Conservation (phyloP, 1,140 invertebrate genomes). For the Drosophila truncata region DNA sequence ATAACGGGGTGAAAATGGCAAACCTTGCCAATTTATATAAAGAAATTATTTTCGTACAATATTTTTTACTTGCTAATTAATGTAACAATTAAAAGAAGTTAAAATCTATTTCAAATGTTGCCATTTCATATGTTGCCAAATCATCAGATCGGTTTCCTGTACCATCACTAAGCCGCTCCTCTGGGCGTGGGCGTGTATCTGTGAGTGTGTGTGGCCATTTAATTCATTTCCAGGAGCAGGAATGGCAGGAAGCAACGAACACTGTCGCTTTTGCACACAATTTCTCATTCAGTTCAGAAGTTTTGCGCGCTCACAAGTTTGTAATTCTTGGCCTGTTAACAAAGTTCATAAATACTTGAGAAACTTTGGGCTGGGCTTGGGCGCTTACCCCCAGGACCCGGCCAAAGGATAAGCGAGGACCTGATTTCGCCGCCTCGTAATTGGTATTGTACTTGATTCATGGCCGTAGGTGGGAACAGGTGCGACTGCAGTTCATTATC, state of each 20-base stretch:
- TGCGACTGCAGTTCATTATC: constrained; percentile 56
- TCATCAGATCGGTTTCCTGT: neutral
- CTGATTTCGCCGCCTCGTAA: constrained; percentile 39
- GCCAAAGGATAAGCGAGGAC: constrained; percentile 29
- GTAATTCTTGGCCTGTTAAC: constrained; percentile 83
- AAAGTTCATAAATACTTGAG: constrained; percentile 82
- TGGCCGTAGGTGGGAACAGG: constrained; percentile 33
- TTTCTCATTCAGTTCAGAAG: constrained; percentile 77
- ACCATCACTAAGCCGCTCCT: neutral
- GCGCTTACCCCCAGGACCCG: constrained; percentile 17
- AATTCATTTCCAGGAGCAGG: constrained; percentile 73
- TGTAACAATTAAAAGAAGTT: neutral
- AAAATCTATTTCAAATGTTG: neutral
- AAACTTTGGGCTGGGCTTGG: constrained; percentile 58
- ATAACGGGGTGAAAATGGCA: neutral
- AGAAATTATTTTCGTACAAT: neutral
- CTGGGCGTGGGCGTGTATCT: constrained; percentile 9
- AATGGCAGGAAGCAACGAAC: constrained; percentile 31
- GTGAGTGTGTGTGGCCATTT: constrained; percentile 66
- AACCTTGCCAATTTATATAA: neutral
- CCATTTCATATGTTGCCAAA: too few relatives aligned
- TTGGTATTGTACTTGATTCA: constrained; percentile 50
- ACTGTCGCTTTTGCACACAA: constrained; percentile 80
- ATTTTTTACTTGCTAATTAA: neutral
- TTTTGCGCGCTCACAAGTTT: constrained; percentile 72